Percentiles rank a stretch among this genome's conserved stretches.
These are phyloP conservation scores for Cygnus atratus DNA, from an alignment of 2,113 vertebrate genomes.

Conservation along the genomic window DNA sequence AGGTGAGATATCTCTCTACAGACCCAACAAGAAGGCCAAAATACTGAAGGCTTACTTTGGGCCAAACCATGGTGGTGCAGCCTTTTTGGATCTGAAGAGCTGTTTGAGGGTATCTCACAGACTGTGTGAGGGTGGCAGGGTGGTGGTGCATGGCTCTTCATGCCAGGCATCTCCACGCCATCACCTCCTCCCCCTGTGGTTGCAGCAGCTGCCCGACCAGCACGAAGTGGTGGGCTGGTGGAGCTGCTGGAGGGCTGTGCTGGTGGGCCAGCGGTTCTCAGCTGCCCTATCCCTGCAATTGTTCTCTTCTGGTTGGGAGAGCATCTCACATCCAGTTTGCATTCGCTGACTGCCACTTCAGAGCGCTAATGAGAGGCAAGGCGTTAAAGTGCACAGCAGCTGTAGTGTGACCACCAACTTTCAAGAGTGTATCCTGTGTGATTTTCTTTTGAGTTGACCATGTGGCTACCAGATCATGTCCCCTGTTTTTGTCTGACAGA, in stretches of 20 bases:
- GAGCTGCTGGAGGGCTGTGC: background rate
- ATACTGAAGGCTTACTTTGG: background rate
- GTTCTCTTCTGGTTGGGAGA: background rate
- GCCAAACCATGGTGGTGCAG: background rate
- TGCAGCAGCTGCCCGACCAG: background rate
- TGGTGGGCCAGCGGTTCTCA: background rate
- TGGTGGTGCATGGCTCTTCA: background rate
- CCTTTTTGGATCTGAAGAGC: background rate
- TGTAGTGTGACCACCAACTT: background rate
- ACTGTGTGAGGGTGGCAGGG: background rate
- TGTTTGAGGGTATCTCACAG: background rate
- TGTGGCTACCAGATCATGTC: background rate
- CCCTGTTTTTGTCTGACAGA: background rate
- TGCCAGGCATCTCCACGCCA: background rate
- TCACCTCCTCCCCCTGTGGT: rapidly evolving
- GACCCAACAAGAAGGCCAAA: background rate
- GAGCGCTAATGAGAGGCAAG: background rate
- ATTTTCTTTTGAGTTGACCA: background rate
- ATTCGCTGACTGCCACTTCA: background rate
- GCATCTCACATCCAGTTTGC: background rate
- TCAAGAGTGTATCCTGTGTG: background rate
- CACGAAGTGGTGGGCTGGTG: background rate
- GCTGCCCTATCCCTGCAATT: background rate
- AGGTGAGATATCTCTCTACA: background rate
- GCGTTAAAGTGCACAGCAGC: background rate